Evolutionary conservation across 2,797 vertebrate genomes (phyloP).

Genomic region (Cirrhinus mrigala): DNA sequence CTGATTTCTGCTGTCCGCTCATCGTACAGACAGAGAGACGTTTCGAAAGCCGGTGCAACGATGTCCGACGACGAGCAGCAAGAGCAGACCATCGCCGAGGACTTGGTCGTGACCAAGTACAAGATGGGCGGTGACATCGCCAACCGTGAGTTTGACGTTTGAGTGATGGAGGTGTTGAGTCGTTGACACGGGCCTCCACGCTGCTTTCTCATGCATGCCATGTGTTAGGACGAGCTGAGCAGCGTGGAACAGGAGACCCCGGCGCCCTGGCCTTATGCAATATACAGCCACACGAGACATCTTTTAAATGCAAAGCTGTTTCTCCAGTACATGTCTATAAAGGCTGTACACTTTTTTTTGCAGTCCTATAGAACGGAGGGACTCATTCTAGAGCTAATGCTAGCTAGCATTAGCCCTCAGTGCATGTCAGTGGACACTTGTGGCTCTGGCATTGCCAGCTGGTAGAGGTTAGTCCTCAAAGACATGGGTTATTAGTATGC

Average conservation of each 20-base stretch:
- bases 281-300: background rate
- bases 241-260: background rate
- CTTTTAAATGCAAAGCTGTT: background rate
- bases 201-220: slow-evolving; percentile 37
- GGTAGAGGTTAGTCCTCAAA: slow-evolving; percentile 22
- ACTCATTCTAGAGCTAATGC: slow-evolving; percentile 25
- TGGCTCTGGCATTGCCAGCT: slow-evolving; percentile 13
- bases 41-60: slow-evolving; percentile 67
- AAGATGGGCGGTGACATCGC: slow-evolving; percentile 97
- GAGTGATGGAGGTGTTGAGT: slow-evolving; percentile 4
- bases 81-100: slow-evolving; percentile 96
- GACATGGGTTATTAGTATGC: background rate
- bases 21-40: slow-evolving; percentile 30
- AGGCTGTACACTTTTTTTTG: background rate
- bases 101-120: slow-evolving; percentile 97
- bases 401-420: slow-evolving; percentile 37
- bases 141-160: slow-evolving; percentile 85
- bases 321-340: background rate
- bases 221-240: slow-evolving; percentile 22
- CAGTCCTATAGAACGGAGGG: background rate
- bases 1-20: slow-evolving; percentile 45
- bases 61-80: slow-evolving; percentile 96
- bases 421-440: slow-evolving; percentile 35
- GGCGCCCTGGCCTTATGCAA: background rate
- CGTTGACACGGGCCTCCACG: slow-evolving; percentile 38